Evolutionary conservation across 92 coral and sea anemone species (phyloP).

Genomic region (Epizoanthus illoricatus): DNA sequence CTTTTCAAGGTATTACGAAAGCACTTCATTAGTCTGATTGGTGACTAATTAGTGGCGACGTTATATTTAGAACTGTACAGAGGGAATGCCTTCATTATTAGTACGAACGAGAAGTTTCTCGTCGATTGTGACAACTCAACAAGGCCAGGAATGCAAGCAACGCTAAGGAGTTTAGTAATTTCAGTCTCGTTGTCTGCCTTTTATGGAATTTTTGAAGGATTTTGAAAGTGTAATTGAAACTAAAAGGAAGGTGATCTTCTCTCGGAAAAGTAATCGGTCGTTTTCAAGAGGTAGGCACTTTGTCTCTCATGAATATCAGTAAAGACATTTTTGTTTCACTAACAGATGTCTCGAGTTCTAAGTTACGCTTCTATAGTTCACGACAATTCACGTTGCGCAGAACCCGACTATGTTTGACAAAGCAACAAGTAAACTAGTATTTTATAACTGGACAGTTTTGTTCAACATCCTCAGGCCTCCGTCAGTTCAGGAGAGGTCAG

Average conservation of each 20-base stretch:
- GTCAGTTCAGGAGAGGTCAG: not conserved
- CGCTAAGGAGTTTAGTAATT: constrained; percentile 1
- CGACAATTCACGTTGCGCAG: not conserved
- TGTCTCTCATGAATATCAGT: not conserved
- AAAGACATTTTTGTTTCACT: not conserved
- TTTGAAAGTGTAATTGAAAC: not conserved
- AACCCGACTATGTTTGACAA: not conserved
- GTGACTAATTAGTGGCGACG: no score
- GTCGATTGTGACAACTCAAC: no score
- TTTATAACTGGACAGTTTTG: not conserved
- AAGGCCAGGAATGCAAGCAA: not conserved
- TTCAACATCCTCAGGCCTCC: not conserved
- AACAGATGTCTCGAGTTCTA: constrained; percentile 2
- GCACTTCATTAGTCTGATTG: no score
- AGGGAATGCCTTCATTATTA: no score
- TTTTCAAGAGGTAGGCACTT: not conserved
- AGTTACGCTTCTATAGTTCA: constrained; percentile 1
- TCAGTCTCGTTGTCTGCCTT: constrained; percentile 21
- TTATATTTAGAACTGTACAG: no score
- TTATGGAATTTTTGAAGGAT: constrained; percentile 12
- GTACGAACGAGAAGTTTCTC: no score
- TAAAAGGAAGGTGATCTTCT: not conserved
- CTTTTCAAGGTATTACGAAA: no score
- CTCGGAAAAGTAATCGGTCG: not conserved
- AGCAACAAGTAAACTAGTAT: not conserved